phyloP scores from a whole-genome alignment of 2,888 invertebrate genomes.

The Amphipoea oculea region DNA sequence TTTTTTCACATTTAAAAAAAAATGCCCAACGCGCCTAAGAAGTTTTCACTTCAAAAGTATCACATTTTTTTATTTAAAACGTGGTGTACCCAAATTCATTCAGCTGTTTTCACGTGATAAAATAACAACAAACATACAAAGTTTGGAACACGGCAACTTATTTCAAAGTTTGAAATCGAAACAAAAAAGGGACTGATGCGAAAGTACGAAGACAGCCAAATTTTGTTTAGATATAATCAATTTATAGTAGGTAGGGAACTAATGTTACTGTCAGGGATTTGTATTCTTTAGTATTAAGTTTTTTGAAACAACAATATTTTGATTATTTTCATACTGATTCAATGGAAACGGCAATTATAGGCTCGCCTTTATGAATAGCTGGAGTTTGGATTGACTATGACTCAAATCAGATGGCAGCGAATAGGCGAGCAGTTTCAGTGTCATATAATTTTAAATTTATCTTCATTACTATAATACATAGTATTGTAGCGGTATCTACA shows the following conservation, averaged over 20 bases:
- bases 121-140: too few species aligned
- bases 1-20: too few species aligned
- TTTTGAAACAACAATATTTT: slow-evolving; percentile 28
- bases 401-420: too few species aligned
- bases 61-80: too few species aligned
- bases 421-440: too few species aligned
- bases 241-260: slow-evolving; percentile 32
- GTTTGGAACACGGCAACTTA: neutral
- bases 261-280: slow-evolving; percentile 33
- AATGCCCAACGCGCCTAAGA: too few species aligned
- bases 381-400: neutral
- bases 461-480: too few species aligned
- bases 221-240: slow-evolving; percentile 53
- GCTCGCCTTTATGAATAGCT: neutral
- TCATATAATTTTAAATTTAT: too few species aligned
- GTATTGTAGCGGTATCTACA: too few species aligned
- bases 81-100: too few species aligned
- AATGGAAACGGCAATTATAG: neutral
- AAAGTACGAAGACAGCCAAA: slow-evolving; percentile 49
- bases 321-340: neutral
- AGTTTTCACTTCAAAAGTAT: too few species aligned
- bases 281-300: slow-evolving; percentile 52
- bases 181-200: slow-evolving; percentile 33
- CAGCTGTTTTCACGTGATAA: too few species aligned
- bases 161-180: slow-evolving; percentile 21